Base-by-base conservation (phyloP, 2,797 vertebrate genomes). In the Manis javanica region DNA sequence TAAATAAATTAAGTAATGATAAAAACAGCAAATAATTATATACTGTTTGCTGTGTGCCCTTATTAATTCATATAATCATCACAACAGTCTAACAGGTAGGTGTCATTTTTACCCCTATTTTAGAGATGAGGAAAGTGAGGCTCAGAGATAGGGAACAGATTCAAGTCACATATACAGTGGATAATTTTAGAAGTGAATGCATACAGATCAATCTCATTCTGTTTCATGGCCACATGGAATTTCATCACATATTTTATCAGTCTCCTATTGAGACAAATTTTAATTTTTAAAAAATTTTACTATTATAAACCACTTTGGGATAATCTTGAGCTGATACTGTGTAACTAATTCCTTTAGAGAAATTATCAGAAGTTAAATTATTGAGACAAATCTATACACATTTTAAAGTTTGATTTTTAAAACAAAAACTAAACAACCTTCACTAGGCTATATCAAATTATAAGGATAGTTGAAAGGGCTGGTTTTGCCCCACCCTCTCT, bases 1-100 rank as follows among this genome's bases (percentile, higher is more conserved):
- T 95, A 61, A 72, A 87, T 66, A 46, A 78, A 55, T 34, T 66
- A 46, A 78, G 49, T 37, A 82, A 77, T 85, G 74, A 91, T 49
- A 88, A 86, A 91, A 42, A n/a, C 10, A 86, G 46, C 4, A 23
- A 71, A 94, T 59, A 90, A 89, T 90, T 87, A 18, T 68, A 53
- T 46, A 26, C 2, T 71, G 16, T 85, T 86, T 46, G 77, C 7
- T 55, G 1, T 51, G 34, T 84, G 15, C 26, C 31, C 51, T 0
- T 83, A 51, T 46, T 75, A 81, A 90, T 34, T 79, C 46, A 82
- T 39, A 31, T 91, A 81, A 69, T 87, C 37, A 53, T 53, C 37
- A 37, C 21, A 78, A 15, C 24, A 63, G 24, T 3, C 4, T 69
- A 71, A 94, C 15, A 68, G 77, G 3, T n/a, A 68, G 18, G 13